Percentiles rank a stretch among this genome's conserved stretches.
Evolutionary conservation across 92 coral and sea anemone genomes (phyloP).

Genomic region (Siderastrea radians): DNA sequence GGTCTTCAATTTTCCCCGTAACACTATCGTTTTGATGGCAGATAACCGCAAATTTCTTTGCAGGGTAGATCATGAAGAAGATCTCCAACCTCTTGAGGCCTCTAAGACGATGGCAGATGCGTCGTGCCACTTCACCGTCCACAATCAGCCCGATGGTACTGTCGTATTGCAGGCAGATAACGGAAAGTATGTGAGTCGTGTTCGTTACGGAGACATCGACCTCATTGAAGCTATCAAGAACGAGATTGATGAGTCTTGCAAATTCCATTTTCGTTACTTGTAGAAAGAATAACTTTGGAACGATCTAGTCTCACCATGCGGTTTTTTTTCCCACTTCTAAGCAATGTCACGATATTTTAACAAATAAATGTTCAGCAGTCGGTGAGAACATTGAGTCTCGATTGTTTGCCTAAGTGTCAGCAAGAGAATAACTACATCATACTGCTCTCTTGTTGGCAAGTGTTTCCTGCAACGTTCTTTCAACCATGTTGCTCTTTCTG

Average conservation of each 20-base stretch:
- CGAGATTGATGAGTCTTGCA: not conserved
- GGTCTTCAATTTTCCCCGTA: not conserved
- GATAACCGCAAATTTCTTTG: constrained; percentile 19
- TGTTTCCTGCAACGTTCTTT: too few species aligned
- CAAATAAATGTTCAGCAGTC: too few species aligned
- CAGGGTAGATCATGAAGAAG: not conserved
- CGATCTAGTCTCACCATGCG: too few species aligned
- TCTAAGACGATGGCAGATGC: not conserved
- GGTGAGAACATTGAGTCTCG: too few species aligned
- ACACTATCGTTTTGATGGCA: not conserved
- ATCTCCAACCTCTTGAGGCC: constrained; percentile 9
- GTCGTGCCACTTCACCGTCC: not conserved
- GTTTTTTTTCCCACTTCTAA: too few species aligned
- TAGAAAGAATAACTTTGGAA: not conserved
- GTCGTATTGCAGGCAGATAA: constrained; percentile 14
- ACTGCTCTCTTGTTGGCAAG: too few species aligned
- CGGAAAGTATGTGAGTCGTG: constrained; percentile 24
- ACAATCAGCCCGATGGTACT: constrained; percentile 34
- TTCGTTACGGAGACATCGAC: not conserved
- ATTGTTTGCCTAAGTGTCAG: too few species aligned
- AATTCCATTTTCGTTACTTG: not conserved
- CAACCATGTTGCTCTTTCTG: too few species aligned
- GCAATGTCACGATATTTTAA: too few species aligned
- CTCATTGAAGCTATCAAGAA: not conserved
- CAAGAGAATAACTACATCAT: too few species aligned